phyloP scores from a whole-genome alignment of 2,797 vertebrate species.

The Smutsia gigantea region DNA sequence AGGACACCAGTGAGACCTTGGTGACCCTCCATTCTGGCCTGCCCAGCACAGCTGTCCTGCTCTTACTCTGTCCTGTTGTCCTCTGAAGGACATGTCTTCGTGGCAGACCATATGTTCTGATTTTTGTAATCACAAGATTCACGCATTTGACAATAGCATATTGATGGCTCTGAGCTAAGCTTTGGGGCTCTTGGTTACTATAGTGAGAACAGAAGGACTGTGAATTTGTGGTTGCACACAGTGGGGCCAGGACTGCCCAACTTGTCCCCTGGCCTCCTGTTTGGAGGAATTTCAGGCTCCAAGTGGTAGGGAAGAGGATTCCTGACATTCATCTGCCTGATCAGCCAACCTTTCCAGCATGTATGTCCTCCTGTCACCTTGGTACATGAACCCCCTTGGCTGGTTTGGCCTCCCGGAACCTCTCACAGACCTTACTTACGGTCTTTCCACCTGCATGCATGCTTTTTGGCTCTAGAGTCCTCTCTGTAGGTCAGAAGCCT shows the following conservation, averaged over 20 bases:
- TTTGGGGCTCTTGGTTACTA: not conserved
- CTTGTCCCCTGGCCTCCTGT: no score
- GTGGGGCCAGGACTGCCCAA: not conserved
- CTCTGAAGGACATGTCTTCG: not conserved
- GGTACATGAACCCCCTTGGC: not conserved
- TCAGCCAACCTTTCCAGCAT: not conserved
- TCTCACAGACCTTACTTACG: not conserved
- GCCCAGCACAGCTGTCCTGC: not conserved
- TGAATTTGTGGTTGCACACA: not conserved
- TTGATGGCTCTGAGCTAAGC: not conserved
- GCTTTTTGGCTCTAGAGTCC: not conserved
- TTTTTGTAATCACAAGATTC: not conserved
- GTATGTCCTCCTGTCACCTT: not conserved
- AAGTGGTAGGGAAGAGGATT: not conserved
- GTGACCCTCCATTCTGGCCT: not conserved
- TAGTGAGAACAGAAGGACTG: not conserved
- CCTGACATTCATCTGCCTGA: not conserved
- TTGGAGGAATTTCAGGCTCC: not conserved
- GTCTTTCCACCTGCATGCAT: not conserved
- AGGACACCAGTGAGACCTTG: not conserved
- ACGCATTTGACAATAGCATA: accelerated
- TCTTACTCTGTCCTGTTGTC: not conserved
- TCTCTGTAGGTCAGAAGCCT: not conserved
- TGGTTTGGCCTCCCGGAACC: not conserved
- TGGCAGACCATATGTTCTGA: not conserved